Conservation (phyloP, 2,113 vertebrate species). For the Excalfactoria chinensis region DNA sequence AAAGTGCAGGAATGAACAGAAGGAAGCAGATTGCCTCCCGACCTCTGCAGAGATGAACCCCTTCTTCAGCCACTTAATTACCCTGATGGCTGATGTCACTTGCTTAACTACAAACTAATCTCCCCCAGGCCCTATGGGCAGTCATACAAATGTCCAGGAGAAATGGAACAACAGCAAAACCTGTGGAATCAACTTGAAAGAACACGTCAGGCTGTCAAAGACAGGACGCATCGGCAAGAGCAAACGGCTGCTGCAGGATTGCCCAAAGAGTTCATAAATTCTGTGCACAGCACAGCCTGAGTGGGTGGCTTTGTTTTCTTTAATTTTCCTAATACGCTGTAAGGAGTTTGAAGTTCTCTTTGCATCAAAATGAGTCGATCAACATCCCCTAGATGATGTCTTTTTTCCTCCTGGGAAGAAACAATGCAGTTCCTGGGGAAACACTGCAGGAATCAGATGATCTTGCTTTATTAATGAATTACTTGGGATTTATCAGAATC, state of each 20-base stretch:
- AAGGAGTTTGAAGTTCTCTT: conserved; percentile 35
- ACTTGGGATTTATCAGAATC: conserved; percentile 51
- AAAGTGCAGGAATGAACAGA: neutral
- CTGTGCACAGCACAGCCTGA: neutral
- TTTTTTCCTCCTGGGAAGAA: conserved; percentile 38
- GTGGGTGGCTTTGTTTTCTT: conserved; percentile 51
- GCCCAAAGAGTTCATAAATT: conserved; percentile 58
- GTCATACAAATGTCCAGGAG: neutral
- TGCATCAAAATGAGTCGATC: conserved; percentile 33
- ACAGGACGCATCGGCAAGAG: neutral
- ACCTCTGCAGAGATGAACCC: neutral
- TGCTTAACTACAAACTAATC: neutral
- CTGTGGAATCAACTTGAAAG: conserved; percentile 19
- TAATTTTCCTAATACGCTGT: conserved; percentile 54
- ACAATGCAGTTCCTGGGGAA: conserved; percentile 44
- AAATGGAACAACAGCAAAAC: neutral
- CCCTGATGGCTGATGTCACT: neutral
- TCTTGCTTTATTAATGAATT: conserved; percentile 53
- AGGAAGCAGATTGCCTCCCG: neutral
- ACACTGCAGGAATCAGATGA: conserved; percentile 39
- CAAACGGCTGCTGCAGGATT: conserved; percentile 14
- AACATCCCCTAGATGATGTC: neutral
- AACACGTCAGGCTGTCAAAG: neutral
- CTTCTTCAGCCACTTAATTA: neutral
- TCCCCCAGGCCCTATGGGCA: neutral